Base-by-base conservation (phyloP, 2,797 vertebrate genomes). In the Epinephelus malabaricus region DNA sequence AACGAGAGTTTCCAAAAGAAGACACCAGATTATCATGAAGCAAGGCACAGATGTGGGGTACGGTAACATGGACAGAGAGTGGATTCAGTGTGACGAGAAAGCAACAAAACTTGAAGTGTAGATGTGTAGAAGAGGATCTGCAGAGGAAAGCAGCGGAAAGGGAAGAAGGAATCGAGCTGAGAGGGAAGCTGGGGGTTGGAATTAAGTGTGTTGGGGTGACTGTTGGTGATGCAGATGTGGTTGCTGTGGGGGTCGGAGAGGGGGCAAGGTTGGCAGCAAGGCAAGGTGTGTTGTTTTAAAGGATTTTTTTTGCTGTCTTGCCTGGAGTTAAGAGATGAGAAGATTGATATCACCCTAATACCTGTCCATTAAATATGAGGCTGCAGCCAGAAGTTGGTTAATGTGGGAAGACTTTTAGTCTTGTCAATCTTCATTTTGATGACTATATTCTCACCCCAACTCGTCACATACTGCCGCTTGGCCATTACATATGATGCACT, bases 21-120 rank as follows among this genome's bases (percentile, higher is more conserved):
- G n/a, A 82, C 40, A 23, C 43, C 30, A 72, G 79, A 84, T 76
- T 25, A 46, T 51, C 53, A 84, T 50, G 79, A 81, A 67, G 73
- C 21, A 49, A 65, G 49, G 62, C 58, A 69, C 59, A 80, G 69
- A 78, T 54, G 55, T 27, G n/a, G 21, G 45, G 67, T 43, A 50
- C 46, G 56, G 64, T 23, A 73, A 45, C 23, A 53, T 6, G 72
- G 75, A 69, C 21, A 77, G 62, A 69, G 61, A 67, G 68, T 56
- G 78, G 50, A 5, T 59, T 70, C 63, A 65, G 63, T 49, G 71
- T 73, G 67, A 77, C 14, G 17, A 43, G 19, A 73, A 72, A 76
- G 68, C 21, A 80, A 76, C 67, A 70, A 63, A 82, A 85, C 30
- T 47, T n/a, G 49, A 81, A 72, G 62, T 69, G 73, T 47, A 21